phyloP scores from a whole-genome alignment of 2,888 invertebrate genomes.

The Orthosia gracilis region DNA sequence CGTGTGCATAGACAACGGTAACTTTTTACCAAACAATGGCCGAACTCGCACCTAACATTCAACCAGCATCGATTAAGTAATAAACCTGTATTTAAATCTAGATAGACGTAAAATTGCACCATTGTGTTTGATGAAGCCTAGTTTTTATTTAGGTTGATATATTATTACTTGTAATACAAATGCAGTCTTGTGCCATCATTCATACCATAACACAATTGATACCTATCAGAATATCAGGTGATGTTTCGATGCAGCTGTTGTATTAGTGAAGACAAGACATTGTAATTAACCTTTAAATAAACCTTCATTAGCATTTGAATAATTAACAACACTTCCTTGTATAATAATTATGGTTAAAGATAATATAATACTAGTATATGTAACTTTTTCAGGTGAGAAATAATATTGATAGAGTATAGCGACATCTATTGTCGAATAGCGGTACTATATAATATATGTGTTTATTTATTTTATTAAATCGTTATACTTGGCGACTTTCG shows the following conservation, averaged over 20 bases:
- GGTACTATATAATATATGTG: background rate
- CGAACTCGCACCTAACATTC: constrained; percentile 60
- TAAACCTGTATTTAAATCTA: constrained; percentile 79
- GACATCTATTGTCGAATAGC: constrained; percentile 72
- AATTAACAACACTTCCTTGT: background rate
- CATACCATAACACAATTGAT: constrained; percentile 36
- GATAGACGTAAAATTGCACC: constrained; percentile 79
- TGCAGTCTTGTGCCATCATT: constrained; percentile 37
- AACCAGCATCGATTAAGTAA: constrained; percentile 76
- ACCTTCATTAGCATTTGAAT: constrained; percentile 17
- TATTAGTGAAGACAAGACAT: constrained; percentile 22
- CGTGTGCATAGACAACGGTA: constrained; percentile 50
- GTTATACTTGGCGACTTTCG: too few species aligned
- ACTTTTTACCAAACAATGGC: constrained; percentile 64
- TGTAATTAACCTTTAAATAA: constrained; percentile 33
- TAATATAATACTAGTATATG: too few species aligned
- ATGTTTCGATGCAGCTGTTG: constrained; percentile 29
- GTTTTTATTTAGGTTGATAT: constrained; percentile 76
- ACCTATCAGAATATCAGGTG: constrained; percentile 31
- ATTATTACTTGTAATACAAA: constrained; percentile 59
- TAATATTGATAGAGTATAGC: background rate
- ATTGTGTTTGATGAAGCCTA: constrained; percentile 76
- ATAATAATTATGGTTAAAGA: background rate
- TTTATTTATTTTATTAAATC: too few species aligned
- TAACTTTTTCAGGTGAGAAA: background rate